Base-by-base conservation (phyloP, 2,113 vertebrate genomes). In the Eleginops maclovinus region DNA sequence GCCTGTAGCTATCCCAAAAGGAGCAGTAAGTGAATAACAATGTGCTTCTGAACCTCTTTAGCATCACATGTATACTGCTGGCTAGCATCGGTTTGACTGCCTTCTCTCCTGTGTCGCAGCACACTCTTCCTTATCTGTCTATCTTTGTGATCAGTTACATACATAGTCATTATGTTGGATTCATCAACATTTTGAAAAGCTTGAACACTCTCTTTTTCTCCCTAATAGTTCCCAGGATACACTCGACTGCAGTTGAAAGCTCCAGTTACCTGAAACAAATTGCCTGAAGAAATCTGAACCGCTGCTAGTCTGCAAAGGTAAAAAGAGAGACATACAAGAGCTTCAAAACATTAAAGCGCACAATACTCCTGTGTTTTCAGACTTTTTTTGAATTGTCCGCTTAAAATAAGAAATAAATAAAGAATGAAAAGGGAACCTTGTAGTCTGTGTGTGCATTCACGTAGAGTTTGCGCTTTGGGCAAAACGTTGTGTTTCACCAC, bases 211-310 rank as follows among this genome's bases (percentile, higher is more conserved):
- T 86, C 83, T 87, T 89, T 86, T 84, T 80, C 41, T 40, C 78
- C 86, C 79, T 93, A 94, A 94, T 93, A 93, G 93, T 92, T 95
- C 93, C 93, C 93, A 90, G 85, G 93, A 89, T 93, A 93, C 90
- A 91, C 87, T 92, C 88, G 90, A 88, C 89, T 91, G 89, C 87
- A 85, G 89, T 90, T 95, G 90, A 93, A 94, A 94, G 93, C 89
- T 93, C 88, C 92, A 89, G 92, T 91, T 95, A 95, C 93, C 94
- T 95, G 95, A 95, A 95, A 95, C 93, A 95, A 95, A 95, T 94
- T 94, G 94, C 94, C 94, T 94, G 70, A 92, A 94, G 94, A 95
- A 94, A 95, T 89, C 83, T 79, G 83, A 93, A 88, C 90, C 41
- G 81, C 86, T 78, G 87, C 91, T 89, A 80, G 83, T 91, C 87